Base-by-base conservation (phyloP, 2,113 vertebrate species). In the Atlantisia rogersi region DNA sequence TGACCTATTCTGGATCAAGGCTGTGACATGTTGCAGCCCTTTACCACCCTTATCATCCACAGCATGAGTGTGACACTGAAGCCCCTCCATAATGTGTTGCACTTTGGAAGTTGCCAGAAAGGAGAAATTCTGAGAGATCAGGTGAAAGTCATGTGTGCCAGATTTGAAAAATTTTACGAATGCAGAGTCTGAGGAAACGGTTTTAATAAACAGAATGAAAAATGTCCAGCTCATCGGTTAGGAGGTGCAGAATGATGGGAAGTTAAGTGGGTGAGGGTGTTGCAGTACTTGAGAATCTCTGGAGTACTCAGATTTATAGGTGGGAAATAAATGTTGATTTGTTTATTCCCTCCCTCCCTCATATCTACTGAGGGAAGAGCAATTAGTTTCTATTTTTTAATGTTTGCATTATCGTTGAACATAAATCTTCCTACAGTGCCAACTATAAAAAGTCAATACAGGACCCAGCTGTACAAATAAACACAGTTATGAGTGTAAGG, bases 321-420 rank as follows among this genome's bases (percentile, higher is more conserved):
- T 89, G 35, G 69, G 59, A 97, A 97, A 97, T 94, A 95, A 97
- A 85, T n/a, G 64, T 83, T 94, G 91, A 92, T 92, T 95, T 97
- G 63, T 96, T 95, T 93, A 79, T 96, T 95, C 88, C n/a, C 13
- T 68, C 88, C n/a, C 13, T 68, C 75, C 42, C 63, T 97, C 79
- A 50, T 89, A 67, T 73, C 93, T 95, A 69, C 93, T 95, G 70
- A 83, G 88, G 90, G 86, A 95, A 93, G 44, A 93, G 64, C 89
- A 96, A 91, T 96, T 97, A 77, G 53, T 94, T 95, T 96, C 62
- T 94, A 37, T 67, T 88, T 97, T 97, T 96, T 97, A 91, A 96
- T 92, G 58, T 84, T 97, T 97, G 40, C 4, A 10, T 96, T 97
- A 94, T 95, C 82, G 76, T 71, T 88, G 37, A 92, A 81, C 76